Percentiles rank a stretch among this genome's conserved stretches.
Conservation (phyloP, 2,888 invertebrate genomes). For the Eupsilia transversa region DNA sequence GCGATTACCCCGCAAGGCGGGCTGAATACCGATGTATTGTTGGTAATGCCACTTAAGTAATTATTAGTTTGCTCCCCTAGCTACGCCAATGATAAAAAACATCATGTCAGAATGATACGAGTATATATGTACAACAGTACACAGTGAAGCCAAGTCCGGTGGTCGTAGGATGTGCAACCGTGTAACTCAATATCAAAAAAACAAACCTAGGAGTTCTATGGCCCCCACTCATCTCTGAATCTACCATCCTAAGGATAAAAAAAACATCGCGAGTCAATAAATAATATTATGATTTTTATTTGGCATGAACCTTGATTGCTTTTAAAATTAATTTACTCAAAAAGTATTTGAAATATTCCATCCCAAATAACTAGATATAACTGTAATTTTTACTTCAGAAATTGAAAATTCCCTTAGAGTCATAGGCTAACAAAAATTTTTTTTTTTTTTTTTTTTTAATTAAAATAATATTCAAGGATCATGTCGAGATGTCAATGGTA, state of each 20-base stretch:
- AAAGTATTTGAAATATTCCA: neutral
- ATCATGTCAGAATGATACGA: slow-evolving; percentile 72
- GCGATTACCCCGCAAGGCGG: no score
- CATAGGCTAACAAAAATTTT: neutral
- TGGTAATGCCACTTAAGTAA: neutral
- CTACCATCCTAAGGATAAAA: slow-evolving; percentile 91
- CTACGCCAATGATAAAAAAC: slow-evolving; percentile 68
- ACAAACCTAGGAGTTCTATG: slow-evolving; percentile 93
- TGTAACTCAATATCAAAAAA: slow-evolving; percentile 88
- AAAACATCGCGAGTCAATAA: slow-evolving; percentile 76
- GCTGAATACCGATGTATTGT: neutral
- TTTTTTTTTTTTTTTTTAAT: neutral
- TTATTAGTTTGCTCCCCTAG: slow-evolving; percentile 45
- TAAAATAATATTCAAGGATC: slow-evolving; percentile 54
- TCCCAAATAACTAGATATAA: neutral
- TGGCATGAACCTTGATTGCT: slow-evolving; percentile 51
- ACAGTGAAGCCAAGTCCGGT: slow-evolving; percentile 69
- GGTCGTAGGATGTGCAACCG: slow-evolving; percentile 81
- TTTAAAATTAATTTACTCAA: neutral
- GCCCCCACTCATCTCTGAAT: slow-evolving; percentile 92
- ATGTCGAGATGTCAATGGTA: slow-evolving; percentile 45
- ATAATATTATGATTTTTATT: slow-evolving; percentile 34
- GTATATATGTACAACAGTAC: slow-evolving; percentile 68
- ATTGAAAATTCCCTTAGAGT: neutral
- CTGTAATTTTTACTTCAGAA: neutral